Percentiles rank a stretch among this genome's conserved stretches.
Conservation (phyloP, 2,888 invertebrate species). For the Myopa testacea region DNA sequence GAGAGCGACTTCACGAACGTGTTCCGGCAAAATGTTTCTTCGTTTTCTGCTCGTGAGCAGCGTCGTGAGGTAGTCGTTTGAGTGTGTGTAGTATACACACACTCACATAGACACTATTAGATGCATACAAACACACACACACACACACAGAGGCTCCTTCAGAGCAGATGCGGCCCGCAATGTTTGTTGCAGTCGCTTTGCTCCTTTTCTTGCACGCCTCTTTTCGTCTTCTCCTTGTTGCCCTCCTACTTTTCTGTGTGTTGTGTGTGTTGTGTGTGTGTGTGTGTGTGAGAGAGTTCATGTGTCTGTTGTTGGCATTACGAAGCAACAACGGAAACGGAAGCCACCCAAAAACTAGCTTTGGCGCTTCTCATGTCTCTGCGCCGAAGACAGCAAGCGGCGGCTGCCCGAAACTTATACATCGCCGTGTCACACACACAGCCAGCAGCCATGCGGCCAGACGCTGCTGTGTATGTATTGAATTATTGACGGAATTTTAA, state of each 20-base stretch:
- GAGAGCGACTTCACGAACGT: background rate
- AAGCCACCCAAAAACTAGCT: background rate
- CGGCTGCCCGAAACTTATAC: background rate
- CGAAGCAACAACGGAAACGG: slow-evolving; percentile 23
- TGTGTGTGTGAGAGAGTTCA: background rate
- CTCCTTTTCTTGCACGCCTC: background rate
- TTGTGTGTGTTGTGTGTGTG: slow-evolving; percentile 32
- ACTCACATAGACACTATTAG: background rate
- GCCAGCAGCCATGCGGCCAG: background rate
- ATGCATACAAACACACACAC: background rate
- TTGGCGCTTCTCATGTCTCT: background rate
- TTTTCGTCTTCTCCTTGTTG: background rate
- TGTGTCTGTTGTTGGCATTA: slow-evolving; percentile 41
- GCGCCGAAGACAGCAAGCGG: background rate
- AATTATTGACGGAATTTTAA: slow-evolving; percentile 31
- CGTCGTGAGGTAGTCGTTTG: background rate
- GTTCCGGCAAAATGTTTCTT: background rate
- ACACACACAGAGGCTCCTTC: background rate
- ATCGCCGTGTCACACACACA: background rate
- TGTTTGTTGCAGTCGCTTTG: too few species aligned
- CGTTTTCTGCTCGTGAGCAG: background rate
- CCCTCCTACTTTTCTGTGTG: background rate
- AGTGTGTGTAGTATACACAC: background rate
- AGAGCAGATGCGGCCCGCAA: too few species aligned
- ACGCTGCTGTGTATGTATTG: slow-evolving; percentile 23